phyloP scores from a whole-genome alignment of 2,113 vertebrate species.

The Prolemur simus region DNA sequence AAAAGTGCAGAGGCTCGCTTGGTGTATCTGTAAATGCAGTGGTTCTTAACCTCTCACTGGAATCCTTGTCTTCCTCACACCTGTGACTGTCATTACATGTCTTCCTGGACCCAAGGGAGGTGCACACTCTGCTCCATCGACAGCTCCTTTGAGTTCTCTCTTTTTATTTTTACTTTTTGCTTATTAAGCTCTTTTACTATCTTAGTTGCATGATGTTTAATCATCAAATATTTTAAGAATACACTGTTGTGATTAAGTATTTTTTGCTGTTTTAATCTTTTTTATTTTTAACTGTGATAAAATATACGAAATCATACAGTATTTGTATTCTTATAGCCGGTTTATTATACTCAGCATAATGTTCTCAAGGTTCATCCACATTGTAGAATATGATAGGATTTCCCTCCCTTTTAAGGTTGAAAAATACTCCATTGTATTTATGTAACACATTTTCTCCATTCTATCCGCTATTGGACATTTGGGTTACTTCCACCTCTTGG shows the following conservation, averaged over 20 bases:
- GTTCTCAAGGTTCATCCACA: not conserved
- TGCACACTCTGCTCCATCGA: not conserved
- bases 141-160: not conserved
- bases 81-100: not conserved
- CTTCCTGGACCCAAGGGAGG: not conserved
- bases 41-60: constrained; percentile 23
- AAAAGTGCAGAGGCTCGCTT: not conserved
- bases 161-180: not conserved
- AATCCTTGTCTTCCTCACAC: not conserved
- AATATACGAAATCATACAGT: not conserved
- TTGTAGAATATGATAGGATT: not conserved
- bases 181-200: not conserved
- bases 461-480: not conserved
- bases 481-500: not conserved
- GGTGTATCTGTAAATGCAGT: not conserved
- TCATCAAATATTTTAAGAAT: not conserved
- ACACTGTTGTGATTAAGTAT: not conserved
- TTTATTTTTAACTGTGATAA: not conserved
- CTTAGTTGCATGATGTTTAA: not conserved
- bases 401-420: not conserved
- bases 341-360: not conserved
- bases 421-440: not conserved
- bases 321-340: not conserved
- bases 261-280: not conserved
- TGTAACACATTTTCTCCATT: not conserved